Conservation (phyloP, 1,140 invertebrate species). For the Heliconius nattereri region DNA sequence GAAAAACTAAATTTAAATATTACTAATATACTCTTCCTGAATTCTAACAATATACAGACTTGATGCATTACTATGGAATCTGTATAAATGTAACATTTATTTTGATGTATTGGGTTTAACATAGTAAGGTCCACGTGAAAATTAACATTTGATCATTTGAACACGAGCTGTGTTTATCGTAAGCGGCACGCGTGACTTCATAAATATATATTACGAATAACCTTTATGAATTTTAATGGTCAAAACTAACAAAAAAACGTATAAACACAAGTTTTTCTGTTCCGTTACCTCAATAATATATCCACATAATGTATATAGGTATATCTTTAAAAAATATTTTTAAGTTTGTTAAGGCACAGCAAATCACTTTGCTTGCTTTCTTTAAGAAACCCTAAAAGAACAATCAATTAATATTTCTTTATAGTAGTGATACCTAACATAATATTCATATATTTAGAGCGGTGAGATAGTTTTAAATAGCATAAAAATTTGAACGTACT, state of each 20-base stretch:
- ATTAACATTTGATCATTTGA: constrained; percentile 11
- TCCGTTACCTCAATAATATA: not conserved
- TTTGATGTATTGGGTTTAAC: not conserved
- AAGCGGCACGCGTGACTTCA: constrained; percentile 23
- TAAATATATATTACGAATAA: constrained; percentile 32
- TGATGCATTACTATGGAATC: not conserved
- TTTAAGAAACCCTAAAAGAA: too few relatives aligned
- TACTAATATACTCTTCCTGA: too few relatives aligned
- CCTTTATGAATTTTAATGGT: constrained; percentile 34
- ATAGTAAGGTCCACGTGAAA: constrained; percentile 23
- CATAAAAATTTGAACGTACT: too few relatives aligned
- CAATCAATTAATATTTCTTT: too few relatives aligned
- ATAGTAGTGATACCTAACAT: too few relatives aligned
- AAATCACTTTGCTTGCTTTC: too few relatives aligned
- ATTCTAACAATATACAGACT: not conserved
- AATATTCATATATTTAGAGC: too few relatives aligned
- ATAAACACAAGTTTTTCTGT: not conserved
- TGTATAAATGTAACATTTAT: constrained; percentile 3
- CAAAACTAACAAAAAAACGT: constrained; percentile 3
- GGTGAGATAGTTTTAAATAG: too few relatives aligned
- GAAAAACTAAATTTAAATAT: too few relatives aligned
- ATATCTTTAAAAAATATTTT: too few relatives aligned
- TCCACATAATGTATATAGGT: too few relatives aligned
- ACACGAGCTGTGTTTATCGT: constrained; percentile 10
- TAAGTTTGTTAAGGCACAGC: too few relatives aligned